Evolutionary conservation across 2,797 vertebrate genomes (phyloP).

Genomic region (Aldrovandia affinis): DNA sequence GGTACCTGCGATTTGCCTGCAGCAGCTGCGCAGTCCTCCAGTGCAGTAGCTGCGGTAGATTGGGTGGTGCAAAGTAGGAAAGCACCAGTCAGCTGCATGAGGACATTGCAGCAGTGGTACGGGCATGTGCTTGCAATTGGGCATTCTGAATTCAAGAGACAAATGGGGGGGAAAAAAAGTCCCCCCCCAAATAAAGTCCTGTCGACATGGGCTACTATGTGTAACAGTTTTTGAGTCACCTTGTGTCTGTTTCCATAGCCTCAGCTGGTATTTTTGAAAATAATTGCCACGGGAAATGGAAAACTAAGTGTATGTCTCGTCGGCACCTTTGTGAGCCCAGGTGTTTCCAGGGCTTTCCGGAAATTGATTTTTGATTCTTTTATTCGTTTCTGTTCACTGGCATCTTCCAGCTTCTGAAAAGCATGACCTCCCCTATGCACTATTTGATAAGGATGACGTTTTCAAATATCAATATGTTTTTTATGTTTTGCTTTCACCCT

Average conservation of each 20-base stretch:
- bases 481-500: not conserved
- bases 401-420: too few relatives aligned
- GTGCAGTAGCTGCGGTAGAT: not conserved
- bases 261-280: not conserved
- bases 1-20: not conserved
- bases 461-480: not conserved
- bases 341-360: not conserved
- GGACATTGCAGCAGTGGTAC: not conserved
- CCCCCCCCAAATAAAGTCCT: not conserved
- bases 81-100: not conserved
- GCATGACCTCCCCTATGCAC: too few relatives aligned
- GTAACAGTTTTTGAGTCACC: not conserved
- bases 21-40: not conserved
- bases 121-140: not conserved
- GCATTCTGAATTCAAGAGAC: not conserved
- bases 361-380: conserved; percentile 14
- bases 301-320: not conserved
- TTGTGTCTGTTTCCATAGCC: not conserved
- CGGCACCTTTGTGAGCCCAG: conserved; percentile 18
- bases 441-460: too few relatives aligned
- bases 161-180: not conserved
- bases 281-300: conserved; percentile 17
- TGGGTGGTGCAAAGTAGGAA: not conserved
- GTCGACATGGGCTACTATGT: conserved; percentile 21
- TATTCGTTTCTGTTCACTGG: not conserved